A percentile compares a stretch with the other conserved stretches of the same genome.
These are phyloP conservation scores for Pollenia amentaria DNA, from an alignment of 2,888 invertebrate genomes.

Conservation along the genomic window DNA sequence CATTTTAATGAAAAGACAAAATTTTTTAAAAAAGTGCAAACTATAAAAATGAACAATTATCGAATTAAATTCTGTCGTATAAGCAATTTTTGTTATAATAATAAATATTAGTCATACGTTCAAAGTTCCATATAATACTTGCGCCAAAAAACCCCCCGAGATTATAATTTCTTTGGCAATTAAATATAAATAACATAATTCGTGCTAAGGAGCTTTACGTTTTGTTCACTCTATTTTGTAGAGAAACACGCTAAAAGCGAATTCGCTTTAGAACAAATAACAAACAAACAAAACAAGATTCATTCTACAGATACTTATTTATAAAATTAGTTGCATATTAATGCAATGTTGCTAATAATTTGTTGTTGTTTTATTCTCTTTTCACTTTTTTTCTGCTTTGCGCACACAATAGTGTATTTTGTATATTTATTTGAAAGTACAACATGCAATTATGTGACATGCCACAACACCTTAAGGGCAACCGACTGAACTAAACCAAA, in stretches of 20 bases:
- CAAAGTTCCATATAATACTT: not conserved
- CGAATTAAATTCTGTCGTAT: too few species aligned
- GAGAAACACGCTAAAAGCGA: slow-evolving; percentile 53
- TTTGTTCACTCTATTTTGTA: not conserved
- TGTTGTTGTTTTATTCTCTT: slow-evolving; percentile 15
- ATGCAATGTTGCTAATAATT: not conserved
- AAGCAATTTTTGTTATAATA: not conserved
- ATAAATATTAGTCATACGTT: not conserved
- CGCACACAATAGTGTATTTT: not conserved
- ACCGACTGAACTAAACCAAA: slow-evolving; percentile 57
- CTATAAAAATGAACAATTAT: too few species aligned
- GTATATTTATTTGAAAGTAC: slow-evolving; percentile 4
- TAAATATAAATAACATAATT: slow-evolving; percentile 27
- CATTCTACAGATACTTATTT: slow-evolving; percentile 28
- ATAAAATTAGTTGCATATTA: slow-evolving; percentile 55
- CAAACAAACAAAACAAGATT: slow-evolving; percentile 5
- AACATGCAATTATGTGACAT: slow-evolving; percentile 69
- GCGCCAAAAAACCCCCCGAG: not conserved
- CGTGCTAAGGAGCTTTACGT: slow-evolving; percentile 22
- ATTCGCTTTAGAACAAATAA: slow-evolving; percentile 43
- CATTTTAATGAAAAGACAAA: too few species aligned
- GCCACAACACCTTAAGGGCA: slow-evolving; percentile 67
- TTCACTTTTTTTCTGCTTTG: not conserved
- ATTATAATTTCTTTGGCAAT: slow-evolving; percentile 28
- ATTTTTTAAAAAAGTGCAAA: too few species aligned